Base-by-base conservation (phyloP, 1,140 invertebrate genomes). In the Rhagoletis zephyria region DNA sequence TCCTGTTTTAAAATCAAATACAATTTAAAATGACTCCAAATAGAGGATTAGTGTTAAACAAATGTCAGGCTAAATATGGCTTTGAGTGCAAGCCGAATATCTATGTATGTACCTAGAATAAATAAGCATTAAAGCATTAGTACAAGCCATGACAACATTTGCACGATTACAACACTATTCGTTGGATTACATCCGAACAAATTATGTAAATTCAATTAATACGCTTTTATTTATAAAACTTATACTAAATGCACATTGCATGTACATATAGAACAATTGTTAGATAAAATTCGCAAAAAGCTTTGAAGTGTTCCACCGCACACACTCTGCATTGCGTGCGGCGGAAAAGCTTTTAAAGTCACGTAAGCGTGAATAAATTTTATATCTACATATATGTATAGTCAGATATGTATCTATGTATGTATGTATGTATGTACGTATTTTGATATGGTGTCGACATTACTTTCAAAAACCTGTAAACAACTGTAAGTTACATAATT, bases 121-220 rank as follows among this genome's bases (percentile, higher is more conserved):
- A n/a, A n/a, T 64, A 64, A 5, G 16, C 4, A 64, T 5, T n/a
- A 19, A n/a, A 3, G 19, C 63, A 19, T 2, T 40, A 10, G 67
- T 45, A 48, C 2, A 5, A 16, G 40, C 12, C 42, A n/a, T 40
- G n/a, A 45, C 42, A 48, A 48, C 67, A 74, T 48, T 45, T 45
- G 4, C 30, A 12, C 45, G 67, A 74, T 74, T 45, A 74, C 67
- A 16, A 48, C 12, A 16, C 3, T 16, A 45, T 10, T 12, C 42
- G 45, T 5, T 45, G 42, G 67, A 74, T 16, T 74, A 45, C 67
- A 74, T 45, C 12, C 42, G 42, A 56, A 56, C 30, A 48, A 74
- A 74, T 45, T 74, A 42, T 74, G 67, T 74, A 74, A 74, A 74
- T 74, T 74, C 67, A 45, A 45, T 74, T 74, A 74, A 74, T 74